Evolutionary conservation across 2,797 vertebrate species (phyloP).

Genomic region (Phataginus tricuspis): DNA sequence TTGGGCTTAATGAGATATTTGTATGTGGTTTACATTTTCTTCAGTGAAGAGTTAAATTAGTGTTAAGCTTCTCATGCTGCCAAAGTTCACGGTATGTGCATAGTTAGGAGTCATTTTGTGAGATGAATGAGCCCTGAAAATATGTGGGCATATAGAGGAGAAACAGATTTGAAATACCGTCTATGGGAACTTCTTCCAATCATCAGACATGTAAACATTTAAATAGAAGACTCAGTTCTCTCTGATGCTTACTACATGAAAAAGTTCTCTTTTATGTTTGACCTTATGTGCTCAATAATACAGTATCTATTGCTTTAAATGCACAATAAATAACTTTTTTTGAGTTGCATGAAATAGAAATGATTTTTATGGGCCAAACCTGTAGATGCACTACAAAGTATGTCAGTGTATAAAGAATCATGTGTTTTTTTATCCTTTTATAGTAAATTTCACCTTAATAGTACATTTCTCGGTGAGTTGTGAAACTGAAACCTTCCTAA

Average conservation of each 20-base stretch:
- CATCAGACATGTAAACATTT: not conserved
- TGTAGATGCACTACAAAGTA: not conserved
- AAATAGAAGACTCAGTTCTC: not conserved
- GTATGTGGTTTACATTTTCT: not conserved
- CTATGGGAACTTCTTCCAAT: not conserved
- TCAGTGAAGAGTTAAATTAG: not conserved
- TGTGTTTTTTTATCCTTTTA: not conserved
- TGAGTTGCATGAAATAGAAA: not conserved
- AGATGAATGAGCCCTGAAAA: not conserved
- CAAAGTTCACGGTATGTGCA: not conserved
- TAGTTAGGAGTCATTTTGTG: not conserved
- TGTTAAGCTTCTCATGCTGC: not conserved
- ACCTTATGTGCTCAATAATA: not conserved
- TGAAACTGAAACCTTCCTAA: not conserved
- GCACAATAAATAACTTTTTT: not conserved
- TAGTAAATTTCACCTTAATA: not conserved
- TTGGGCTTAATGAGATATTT: not conserved
- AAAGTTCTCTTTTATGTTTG: not conserved
- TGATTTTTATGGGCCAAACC: not conserved
- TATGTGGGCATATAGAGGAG: not conserved
- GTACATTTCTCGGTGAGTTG: not conserved
- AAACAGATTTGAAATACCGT: not conserved
- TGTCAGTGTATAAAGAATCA: not conserved
- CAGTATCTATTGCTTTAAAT: not conserved
- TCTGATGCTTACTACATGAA: not conserved